Evolutionary conservation across 2,797 vertebrate genomes (phyloP), one percentile per base, ranked within the genome.

Genomic region (Chromobotia macracanthus): DNA sequence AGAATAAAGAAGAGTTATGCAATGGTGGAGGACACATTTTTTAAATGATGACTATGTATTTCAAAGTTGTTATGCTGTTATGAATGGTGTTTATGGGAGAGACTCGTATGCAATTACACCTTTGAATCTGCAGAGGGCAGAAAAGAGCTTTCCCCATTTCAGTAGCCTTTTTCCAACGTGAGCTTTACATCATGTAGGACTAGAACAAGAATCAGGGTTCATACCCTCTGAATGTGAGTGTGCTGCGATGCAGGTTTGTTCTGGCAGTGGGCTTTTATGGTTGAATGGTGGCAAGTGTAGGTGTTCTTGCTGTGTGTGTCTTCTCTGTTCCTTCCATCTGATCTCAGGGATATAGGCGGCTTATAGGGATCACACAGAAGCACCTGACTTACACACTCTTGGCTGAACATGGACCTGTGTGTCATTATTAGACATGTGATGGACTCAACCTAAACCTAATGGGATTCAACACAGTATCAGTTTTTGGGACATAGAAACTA

Each of bases 171-270:
- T 56, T 44, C 16, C 25, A 48, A 16, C 15, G 12, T 15, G 53
- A 69, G 63, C 13, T 19, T 80, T 71, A n/a, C 23, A 80, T 60
- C 31, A 63, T 38, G 60, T 77, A 72, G 25, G 35, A 50, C 25
- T 46, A 55, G 81, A 65, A 70, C 63, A 38, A 16, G 18, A 76
- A 25, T 70, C 38, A 61, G 77, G 60, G 48, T 55, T 67, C 21
- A 35, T 85, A 63, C 58, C 41, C 38, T 70, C 28, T 74, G 53
- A 21, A 55, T 23, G 13, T 19, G 21, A 58, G 73, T 46, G 28
- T 85, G 75, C 77, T 76, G 74, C 79, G 83, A 75, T 85, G 72
- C 84, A 79, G 72, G 61, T 80, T 80, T 19, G 72, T 67, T 79
- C 28, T 25, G 48, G 48, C 63, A 72, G 38, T 55, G 35, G 19